Base-by-base conservation (phyloP, 2,888 invertebrate genomes). In the Folsomia manolachei region DNA sequence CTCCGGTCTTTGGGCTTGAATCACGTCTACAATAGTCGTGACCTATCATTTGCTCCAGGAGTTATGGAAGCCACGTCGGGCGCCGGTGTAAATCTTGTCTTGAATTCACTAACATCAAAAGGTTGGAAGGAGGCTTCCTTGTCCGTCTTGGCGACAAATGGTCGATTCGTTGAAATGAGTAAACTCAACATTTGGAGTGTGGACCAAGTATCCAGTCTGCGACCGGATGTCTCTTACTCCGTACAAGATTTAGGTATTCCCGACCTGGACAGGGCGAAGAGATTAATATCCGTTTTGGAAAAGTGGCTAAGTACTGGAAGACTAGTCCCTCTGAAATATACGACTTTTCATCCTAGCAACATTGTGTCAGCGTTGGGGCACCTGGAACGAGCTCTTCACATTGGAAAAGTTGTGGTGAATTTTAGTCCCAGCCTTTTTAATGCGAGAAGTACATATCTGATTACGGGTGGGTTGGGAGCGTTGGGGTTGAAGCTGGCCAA, bases 11-110 rank as follows among this genome's bases (percentile, higher is more conserved):
- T 76, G 18, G 76, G 76, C 4, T 24, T 76, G 9, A 21, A 71
- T 25, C 66, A 76, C 24, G 72, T 76, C 18, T 76, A 74, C n/a
- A 69, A 75, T 24, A 72, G 72, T 14, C 52, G 75, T 39, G 39
- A 39, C 39, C 18, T 60, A 21, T 18, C 19, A 4, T 67, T 26
- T 25, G 60, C 27, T 23, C 2, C 11, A 7, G 25, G 52, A 7
- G 24, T 67, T 26, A 53, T 21, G 25, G 4, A 25, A 27, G 67
- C 24, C 1, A 67, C 67, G 2, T 14, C 18, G 2, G 67, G 67
- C 2, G 1, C 19, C 7, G 52, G 52, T n/a, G 67, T 67, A 2
- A 27, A 56, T 60, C 25, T 67, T 11, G 67, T 67, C 2, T 21
- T 67, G 1, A 67, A 67, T n/a, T 56, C 67, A 18, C 27, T 67